Evolutionary conservation across 1,140 invertebrate species (phyloP).

Genomic region (Ctenoplectra terminalis): DNA sequence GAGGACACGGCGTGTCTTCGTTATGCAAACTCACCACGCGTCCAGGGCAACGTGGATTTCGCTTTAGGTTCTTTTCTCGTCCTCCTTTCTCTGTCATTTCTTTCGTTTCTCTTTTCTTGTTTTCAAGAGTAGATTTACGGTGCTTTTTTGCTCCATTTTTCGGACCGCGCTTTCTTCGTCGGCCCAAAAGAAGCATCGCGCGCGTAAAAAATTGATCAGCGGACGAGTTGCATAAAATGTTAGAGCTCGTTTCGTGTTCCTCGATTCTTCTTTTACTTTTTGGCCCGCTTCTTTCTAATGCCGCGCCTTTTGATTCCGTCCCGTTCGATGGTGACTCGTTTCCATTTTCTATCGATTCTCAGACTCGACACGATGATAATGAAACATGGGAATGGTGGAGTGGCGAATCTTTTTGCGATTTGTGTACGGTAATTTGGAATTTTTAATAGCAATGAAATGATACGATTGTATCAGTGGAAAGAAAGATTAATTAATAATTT

Average conservation of each 20-base stretch:
- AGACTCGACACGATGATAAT: background rate
- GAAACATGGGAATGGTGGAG: background rate
- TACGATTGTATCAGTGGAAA: too few relatives aligned
- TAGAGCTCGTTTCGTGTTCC: slow-evolving; percentile 6
- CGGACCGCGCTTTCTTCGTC: slow-evolving; percentile 7
- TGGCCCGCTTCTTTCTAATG: background rate
- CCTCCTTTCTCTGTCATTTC: background rate
- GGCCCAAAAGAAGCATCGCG: slow-evolving; percentile 27
- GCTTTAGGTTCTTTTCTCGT: slow-evolving; percentile 6
- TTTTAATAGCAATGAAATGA: too few relatives aligned
- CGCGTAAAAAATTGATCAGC: slow-evolving; percentile 42
- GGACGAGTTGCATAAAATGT: slow-evolving; percentile 31
- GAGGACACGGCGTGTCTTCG: slow-evolving; percentile 12
- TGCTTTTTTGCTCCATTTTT: slow-evolving; percentile 33
- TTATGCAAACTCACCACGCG: slow-evolving; percentile 40
- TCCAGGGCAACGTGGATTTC: slow-evolving; percentile 29
- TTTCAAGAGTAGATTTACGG: slow-evolving; percentile 13
- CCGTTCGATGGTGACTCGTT: background rate
- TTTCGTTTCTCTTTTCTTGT: background rate
- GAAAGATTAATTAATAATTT: background rate
- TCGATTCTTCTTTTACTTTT: background rate
- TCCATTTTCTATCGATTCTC: slow-evolving; percentile 9
- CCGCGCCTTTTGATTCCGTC: too few relatives aligned
- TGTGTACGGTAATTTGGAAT: too few relatives aligned
- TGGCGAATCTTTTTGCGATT: background rate